Conservation (phyloP, 1,140 invertebrate genomes). For the Venustaconcha ellipsiformis region DNA sequence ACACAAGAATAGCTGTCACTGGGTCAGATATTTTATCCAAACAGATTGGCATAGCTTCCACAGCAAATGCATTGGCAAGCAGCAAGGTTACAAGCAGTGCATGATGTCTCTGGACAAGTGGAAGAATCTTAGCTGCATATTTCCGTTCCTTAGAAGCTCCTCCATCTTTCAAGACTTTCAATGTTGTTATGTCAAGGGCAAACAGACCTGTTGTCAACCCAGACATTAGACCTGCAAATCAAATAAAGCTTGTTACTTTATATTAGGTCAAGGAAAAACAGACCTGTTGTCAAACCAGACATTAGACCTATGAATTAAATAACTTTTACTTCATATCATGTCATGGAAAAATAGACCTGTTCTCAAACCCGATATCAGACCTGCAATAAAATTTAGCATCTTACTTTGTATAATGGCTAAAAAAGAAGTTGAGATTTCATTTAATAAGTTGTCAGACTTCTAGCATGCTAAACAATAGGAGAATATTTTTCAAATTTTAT, state of each 20-base stretch:
- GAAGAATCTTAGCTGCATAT: constrained; percentile 61
- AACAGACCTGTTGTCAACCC: constrained; percentile 66
- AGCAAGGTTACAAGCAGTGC: constrained; percentile 64
- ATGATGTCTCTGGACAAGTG: constrained; percentile 62
- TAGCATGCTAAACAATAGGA: too few species aligned
- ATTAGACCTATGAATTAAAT: constrained; percentile 59
- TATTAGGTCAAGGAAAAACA: constrained; percentile 62
- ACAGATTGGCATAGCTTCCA: constrained; percentile 69
- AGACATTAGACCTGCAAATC: constrained; percentile 63
- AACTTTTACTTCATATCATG: too few species aligned
- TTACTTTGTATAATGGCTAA: too few species aligned
- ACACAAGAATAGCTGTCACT: constrained; percentile 62
- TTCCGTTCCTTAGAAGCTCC: constrained; percentile 57
- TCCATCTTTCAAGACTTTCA: constrained; percentile 58
- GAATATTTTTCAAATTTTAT: too few species aligned
- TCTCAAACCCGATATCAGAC: too few species aligned
- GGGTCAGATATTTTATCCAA: constrained; percentile 63
- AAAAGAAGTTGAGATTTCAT: too few species aligned
- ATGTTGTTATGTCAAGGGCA: constrained; percentile 60
- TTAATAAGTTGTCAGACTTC: too few species aligned
- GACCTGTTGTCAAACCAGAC: constrained; percentile 66
- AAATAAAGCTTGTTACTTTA: constrained; percentile 1
- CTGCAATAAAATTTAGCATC: too few species aligned
- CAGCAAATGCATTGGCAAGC: constrained; percentile 63
- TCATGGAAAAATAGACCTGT: too few species aligned